Conservation (phyloP, 2,888 invertebrate species). For the Thymelicus lineola region DNA sequence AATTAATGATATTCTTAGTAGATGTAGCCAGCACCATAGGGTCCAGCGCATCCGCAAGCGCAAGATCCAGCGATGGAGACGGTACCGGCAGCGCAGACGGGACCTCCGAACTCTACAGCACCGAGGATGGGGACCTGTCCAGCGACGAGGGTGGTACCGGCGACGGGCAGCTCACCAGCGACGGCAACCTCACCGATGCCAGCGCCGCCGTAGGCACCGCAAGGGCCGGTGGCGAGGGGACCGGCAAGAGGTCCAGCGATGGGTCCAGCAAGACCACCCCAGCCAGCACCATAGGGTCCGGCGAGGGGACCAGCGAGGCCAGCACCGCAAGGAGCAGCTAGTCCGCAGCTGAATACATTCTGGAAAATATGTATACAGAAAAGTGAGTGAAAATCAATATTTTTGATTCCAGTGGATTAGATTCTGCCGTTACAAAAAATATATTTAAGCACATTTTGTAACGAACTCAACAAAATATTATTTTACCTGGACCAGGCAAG, state of each 20-base stretch:
- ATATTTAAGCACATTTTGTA: no score
- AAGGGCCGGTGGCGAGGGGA: constrained; percentile 37
- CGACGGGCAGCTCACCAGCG: constrained; percentile 49
- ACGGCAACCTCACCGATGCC: constrained; percentile 50
- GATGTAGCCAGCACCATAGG: constrained; percentile 3
- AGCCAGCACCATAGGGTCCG: constrained; percentile 28
- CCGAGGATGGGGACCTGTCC: constrained; percentile 55
- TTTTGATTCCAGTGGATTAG: no score
- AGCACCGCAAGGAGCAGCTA: no score
- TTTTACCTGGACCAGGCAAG: constrained; percentile 53
- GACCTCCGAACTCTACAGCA: constrained; percentile 51
- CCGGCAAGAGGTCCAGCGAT: constrained; percentile 45
- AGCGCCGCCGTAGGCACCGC: constrained; percentile 44
- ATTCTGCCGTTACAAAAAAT: no score
- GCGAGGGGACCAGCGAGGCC: constrained; percentile 29
- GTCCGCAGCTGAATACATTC: constrained; percentile 38
- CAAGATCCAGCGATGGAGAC: constrained; percentile 51
- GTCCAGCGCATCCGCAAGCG: constrained; percentile 44
- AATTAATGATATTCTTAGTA: not conserved
- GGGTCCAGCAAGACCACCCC: constrained; percentile 41
- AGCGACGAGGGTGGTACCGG: constrained; percentile 50
- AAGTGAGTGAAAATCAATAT: no score
- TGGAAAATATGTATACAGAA: constrained; percentile 4
- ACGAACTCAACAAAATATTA: not conserved
- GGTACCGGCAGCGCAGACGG: constrained; percentile 47